Base-by-base conservation (phyloP, 2,888 invertebrate genomes). In the Bombyx huttoni region DNA sequence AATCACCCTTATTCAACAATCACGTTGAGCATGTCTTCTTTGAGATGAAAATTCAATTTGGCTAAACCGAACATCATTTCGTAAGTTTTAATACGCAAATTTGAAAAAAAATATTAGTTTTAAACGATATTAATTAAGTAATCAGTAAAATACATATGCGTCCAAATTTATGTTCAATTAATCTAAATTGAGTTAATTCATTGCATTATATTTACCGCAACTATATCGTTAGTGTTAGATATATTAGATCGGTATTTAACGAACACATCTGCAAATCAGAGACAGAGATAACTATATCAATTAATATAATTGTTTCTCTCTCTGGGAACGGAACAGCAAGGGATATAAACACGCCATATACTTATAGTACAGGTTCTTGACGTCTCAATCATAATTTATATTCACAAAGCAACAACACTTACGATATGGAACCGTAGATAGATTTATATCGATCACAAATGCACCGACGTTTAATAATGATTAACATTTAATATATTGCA, bases 361-460 rank as follows among this genome's bases (percentile, higher is more conserved):
- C 49, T 54, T 56, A 52, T 56, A 56, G 52, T 51, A 54, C 59
- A 59, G 62, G 60, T 64, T 65, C 64, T 65, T 63, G 67, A 61
- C 58, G 60, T 63, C 62, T 67, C 67, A 64, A 68, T 65, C 69
- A 63, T 75, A 68, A 72, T 79, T 81, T 68, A 75, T 76, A 80
- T 80, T 77, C 80, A 77, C 64, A 59, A 64, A 64, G 66, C 70
- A 63, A 58, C 69, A 58, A 58, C 61, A 60, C 59, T 61, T 57
- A 59, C 63, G 62, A 70, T 70, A 75, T 68, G 71, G 71, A 61
- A 64, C 69, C 72, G 70, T 66, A 69, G 67, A 64, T 62, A 70
- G 68, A 75, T 72, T 63, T 60, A 66, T 77, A 73, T 72, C 69
- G 68, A 71, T 73, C 70, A 68, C 61, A 63, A 64, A 64, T 67